phyloP scores from a whole-genome alignment of 2,888 invertebrate genomes.

The Cataglyphis cursor region DNA sequence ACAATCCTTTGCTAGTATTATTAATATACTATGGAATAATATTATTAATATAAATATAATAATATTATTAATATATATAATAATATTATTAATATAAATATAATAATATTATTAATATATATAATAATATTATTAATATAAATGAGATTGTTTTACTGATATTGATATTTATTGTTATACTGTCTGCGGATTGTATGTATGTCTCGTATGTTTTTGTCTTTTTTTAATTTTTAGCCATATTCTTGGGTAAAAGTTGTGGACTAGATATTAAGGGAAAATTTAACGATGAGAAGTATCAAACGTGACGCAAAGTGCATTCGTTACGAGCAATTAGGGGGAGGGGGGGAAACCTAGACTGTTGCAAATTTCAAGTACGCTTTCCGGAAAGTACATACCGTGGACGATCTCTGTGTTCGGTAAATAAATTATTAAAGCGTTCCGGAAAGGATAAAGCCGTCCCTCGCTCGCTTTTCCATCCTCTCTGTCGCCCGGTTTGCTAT shows the following conservation, averaged over 20 bases:
- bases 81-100: too few relatives aligned
- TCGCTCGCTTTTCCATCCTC: conserved; percentile 22
- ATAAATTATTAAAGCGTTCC: conserved; percentile 51
- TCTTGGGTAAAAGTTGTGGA: neutral
- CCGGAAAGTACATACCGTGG: conserved; percentile 28
- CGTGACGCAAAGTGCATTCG: conserved; percentile 45
- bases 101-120: too few relatives aligned
- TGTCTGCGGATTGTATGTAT: neutral
- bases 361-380: conserved; percentile 36
- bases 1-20: neutral
- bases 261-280: conserved; percentile 14
- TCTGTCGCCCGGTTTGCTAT: conserved; percentile 48
- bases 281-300: neutral
- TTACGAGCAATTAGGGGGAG: conserved; percentile 31
- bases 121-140: neutral
- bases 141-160: conserved; percentile 11
- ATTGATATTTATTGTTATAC: conserved; percentile 4
- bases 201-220: neutral
- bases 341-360: conserved; percentile 1
- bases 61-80: too few relatives aligned
- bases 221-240: neutral
- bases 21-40: conserved; percentile 8
- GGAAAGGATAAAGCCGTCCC: conserved; percentile 23
- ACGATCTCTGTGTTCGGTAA: conserved; percentile 37
- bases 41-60: too few relatives aligned